phyloP scores from a whole-genome alignment of 2,797 vertebrate genomes.

The Gymnoscopelus microlampas region DNA sequence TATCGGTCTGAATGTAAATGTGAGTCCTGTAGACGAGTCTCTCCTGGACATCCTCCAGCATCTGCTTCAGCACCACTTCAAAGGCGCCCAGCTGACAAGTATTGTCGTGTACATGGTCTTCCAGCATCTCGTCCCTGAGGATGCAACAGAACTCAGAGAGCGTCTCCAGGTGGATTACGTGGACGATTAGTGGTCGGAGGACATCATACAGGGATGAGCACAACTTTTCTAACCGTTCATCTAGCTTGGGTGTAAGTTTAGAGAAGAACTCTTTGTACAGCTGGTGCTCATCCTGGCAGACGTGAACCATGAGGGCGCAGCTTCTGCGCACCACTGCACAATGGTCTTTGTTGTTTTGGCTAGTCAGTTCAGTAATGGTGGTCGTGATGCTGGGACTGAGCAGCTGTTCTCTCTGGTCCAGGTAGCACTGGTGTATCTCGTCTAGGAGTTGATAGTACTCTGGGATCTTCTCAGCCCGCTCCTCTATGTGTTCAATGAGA shows the following conservation, averaged over 20 bases:
- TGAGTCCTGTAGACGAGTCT: constrained; percentile 96
- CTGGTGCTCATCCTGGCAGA: constrained; percentile 98
- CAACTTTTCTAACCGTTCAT: constrained; percentile 93
- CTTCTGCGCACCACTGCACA: constrained; percentile 98
- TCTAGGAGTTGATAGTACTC: constrained; percentile 95
- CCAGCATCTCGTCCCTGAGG: constrained; percentile 98
- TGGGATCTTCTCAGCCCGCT: constrained; percentile 91
- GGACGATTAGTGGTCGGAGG: constrained; percentile 95
- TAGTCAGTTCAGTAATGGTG: constrained; percentile 94
- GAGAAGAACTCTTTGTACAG: constrained; percentile 97
- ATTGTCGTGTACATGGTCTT: constrained; percentile 97
- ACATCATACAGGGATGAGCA: constrained; percentile 95
- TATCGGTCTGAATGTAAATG: constrained; percentile 98
- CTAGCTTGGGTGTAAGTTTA: constrained; percentile 90
- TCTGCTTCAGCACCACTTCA: constrained; percentile 93
- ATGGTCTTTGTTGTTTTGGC: constrained; percentile 95
- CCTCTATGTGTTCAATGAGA: constrained; percentile 96
- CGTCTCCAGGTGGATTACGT: constrained; percentile 96
- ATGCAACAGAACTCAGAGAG: constrained; percentile 97
- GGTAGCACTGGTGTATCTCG: constrained; percentile 96
- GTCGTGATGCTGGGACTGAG: constrained; percentile 92
- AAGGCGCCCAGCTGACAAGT: constrained; percentile 91
- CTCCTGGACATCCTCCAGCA: constrained; percentile 98
- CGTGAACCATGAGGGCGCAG: constrained; percentile 98
- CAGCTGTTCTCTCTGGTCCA: constrained; percentile 92